Evolutionary conservation across 1,140 invertebrate genomes (phyloP).

Genomic region (Callitettix versicolor): DNA sequence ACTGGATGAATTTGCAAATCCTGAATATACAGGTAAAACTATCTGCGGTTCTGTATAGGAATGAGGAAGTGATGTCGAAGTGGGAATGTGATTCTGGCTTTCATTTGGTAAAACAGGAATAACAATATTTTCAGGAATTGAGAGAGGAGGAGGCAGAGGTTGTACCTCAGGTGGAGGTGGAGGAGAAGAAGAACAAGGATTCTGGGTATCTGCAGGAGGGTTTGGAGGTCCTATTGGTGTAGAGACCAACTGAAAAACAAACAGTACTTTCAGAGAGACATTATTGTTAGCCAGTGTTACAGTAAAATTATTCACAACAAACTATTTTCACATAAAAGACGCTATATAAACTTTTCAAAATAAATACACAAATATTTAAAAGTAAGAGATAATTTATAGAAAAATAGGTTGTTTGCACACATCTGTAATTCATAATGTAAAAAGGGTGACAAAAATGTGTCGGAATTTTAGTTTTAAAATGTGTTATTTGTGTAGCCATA

Average conservation of each 20-base stretch:
- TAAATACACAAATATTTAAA: too few species aligned
- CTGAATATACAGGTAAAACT: slow-evolving; percentile 24
- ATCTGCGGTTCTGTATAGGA: background rate
- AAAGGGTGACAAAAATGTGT: too few species aligned
- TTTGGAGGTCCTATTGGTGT: slow-evolving; percentile 43
- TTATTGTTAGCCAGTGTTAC: too few species aligned
- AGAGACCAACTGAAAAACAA: slow-evolving; percentile 41
- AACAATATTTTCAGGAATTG: background rate
- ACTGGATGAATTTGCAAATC: slow-evolving; percentile 17
- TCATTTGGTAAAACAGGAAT: slow-evolving; percentile 21
- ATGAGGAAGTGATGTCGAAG: slow-evolving; percentile 1
- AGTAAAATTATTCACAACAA: too few species aligned
- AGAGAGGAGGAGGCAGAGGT: slow-evolving; percentile 27
- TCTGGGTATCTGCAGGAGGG: slow-evolving; percentile 4
- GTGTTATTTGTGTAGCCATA: too few species aligned
- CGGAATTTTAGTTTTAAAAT: too few species aligned
- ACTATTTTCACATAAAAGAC: too few species aligned
- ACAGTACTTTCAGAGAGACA: too few species aligned
- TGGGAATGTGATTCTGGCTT: slow-evolving; percentile 10
- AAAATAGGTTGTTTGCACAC: too few species aligned
- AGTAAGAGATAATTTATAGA: too few species aligned
- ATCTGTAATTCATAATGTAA: too few species aligned
- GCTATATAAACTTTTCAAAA: too few species aligned
- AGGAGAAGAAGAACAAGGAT: background rate
- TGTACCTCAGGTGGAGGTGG: slow-evolving; percentile 22